Conservation (phyloP, 2,888 invertebrate genomes). For the Eutolmus rufibarbis region DNA sequence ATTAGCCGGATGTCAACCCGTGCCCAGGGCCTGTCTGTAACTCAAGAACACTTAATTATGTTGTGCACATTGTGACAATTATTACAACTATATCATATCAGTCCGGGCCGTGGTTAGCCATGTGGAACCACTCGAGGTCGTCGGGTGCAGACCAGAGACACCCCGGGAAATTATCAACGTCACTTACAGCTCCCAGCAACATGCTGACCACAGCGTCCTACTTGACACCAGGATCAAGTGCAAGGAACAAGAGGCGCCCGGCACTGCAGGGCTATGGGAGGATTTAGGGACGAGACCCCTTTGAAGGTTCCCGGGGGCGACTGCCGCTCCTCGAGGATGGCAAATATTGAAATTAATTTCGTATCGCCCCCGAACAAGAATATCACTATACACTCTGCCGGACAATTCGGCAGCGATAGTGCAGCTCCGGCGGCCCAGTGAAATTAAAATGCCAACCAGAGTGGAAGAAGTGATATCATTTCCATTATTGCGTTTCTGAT, state of each 20-base stretch:
- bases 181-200: conserved; percentile 24
- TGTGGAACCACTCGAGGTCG: conserved; percentile 20
- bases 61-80: conserved; percentile 26
- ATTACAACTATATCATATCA: conserved; percentile 29
- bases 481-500: conserved; percentile 34
- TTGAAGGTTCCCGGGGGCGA: neutral
- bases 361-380: conserved; percentile 3
- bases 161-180: conserved; percentile 29
- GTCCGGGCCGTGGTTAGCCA: neutral
- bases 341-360: conserved; percentile 36
- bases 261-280: neutral
- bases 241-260: neutral
- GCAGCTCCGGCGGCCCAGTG: neutral
- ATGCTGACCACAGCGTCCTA: conserved; percentile 16
- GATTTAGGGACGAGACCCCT: neutral
- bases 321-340: neutral
- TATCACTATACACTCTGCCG: neutral
- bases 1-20: neutral
- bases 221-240: conserved; percentile 12
- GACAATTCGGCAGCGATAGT: conserved; percentile 10
- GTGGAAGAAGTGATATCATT: conserved; percentile 40
- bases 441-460: conserved; percentile 37
- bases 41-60: neutral
- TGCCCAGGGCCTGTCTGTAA: neutral
- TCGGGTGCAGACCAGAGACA: neutral